Conservation (phyloP, 2,113 vertebrate species). For the Xyliphius kryptos region DNA sequence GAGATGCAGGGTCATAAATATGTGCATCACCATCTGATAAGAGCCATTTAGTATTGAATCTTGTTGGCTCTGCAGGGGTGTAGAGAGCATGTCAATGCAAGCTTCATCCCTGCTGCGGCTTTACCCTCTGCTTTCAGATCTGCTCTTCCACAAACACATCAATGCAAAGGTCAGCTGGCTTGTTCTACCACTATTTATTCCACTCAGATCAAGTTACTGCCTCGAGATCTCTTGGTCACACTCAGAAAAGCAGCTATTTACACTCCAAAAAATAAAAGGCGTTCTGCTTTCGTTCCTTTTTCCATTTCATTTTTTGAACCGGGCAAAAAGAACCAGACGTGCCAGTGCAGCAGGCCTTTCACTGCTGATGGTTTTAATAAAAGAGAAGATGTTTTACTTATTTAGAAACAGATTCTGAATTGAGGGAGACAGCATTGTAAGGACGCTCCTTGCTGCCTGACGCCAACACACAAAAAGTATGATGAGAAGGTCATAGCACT, state of each 20-base stretch:
- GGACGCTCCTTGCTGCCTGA: slow-evolving; percentile 2
- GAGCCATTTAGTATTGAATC: slow-evolving; percentile 10
- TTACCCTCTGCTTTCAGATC: slow-evolving; percentile 22
- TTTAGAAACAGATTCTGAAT: background rate
- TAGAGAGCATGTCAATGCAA: slow-evolving; percentile 23
- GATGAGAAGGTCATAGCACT: slow-evolving; percentile 6
- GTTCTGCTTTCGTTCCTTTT: slow-evolving; percentile 17
- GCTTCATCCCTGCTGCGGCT: slow-evolving; percentile 12
- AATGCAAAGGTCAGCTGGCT: slow-evolving; percentile 35
- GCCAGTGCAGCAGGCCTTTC: slow-evolving; percentile 9
- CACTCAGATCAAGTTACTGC: slow-evolving; percentile 35
- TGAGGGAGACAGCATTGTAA: background rate
- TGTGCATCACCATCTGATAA: slow-evolving; percentile 2
- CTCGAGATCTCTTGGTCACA: slow-evolving; percentile 7
- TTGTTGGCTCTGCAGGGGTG: slow-evolving; percentile 22
- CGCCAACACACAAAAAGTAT: background rate
- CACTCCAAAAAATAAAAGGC: slow-evolving; percentile 27
- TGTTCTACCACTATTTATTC: slow-evolving; percentile 38
- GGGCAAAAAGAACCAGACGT: slow-evolving; percentile 6
- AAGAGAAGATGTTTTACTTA: slow-evolving; percentile 11
- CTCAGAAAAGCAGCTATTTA: slow-evolving; percentile 33
- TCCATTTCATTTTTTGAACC: slow-evolving; percentile 10
- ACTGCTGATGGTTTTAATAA: slow-evolving; percentile 1
- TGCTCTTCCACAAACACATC: slow-evolving; percentile 3
- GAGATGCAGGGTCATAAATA: too few species aligned